Conservation (phyloP, 1,140 invertebrate genomes). For the Achatina immaculata region DNA sequence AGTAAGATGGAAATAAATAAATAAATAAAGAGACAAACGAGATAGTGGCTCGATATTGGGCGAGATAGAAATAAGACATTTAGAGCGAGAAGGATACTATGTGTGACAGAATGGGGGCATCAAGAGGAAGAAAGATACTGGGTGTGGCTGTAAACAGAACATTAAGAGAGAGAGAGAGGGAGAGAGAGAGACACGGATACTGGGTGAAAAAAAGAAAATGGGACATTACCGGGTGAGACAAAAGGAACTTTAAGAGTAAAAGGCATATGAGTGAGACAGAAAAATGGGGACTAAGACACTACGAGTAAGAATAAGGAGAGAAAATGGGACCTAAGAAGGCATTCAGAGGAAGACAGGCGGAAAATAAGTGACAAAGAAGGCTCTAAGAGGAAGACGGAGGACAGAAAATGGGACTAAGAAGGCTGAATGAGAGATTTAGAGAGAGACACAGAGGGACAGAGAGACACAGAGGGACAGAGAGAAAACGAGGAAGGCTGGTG, state of each 20-base stretch:
- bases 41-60: too few relatives aligned
- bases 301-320: neutral
- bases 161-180: neutral
- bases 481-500: neutral
- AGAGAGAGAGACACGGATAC: neutral
- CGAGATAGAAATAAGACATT: too few relatives aligned
- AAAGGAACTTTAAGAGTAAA: neutral
- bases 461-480: neutral
- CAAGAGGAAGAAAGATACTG: too few relatives aligned
- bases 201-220: neutral
- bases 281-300: neutral
- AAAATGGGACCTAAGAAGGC: neutral
- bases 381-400: neutral
- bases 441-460: neutral
- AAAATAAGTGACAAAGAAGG: neutral
- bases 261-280: neutral
- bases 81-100: too few relatives aligned
- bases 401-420: neutral
- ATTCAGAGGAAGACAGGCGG: neutral
- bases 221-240: neutral
- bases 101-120: too few relatives aligned
- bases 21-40: too few relatives aligned
- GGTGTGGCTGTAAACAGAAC: too few relatives aligned
- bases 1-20: too few relatives aligned
- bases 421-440: neutral